These are phyloP conservation scores for Telmatochromis sp. DNA, from an alignment of 2,113 vertebrate genomes.

Conservation along the genomic window DNA sequence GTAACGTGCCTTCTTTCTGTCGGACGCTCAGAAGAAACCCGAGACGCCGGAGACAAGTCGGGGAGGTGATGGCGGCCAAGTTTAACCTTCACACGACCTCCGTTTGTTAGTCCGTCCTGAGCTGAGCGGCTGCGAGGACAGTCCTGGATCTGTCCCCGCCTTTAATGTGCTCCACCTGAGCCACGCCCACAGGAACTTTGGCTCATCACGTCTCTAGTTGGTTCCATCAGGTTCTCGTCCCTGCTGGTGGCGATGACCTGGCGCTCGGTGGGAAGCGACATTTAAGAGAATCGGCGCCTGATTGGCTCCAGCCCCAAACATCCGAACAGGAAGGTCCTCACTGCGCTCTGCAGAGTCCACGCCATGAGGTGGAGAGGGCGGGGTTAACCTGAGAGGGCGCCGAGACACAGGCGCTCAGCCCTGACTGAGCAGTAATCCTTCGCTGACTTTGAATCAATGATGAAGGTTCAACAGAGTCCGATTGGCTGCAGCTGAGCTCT, in stretches of 20 bases:
- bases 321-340: neutral
- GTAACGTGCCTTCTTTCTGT: constrained; percentile 34
- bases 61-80: neutral
- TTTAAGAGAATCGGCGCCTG: neutral
- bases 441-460: neutral
- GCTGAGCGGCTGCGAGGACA: neutral
- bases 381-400: neutral
- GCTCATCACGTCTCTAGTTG: rapidly evolving
- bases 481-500: neutral
- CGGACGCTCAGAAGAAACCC: neutral
- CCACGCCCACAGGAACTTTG: neutral
- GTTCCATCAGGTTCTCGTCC: neutral
- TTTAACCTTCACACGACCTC: neutral
- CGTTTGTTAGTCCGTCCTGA: neutral
- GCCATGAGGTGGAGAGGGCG: neutral
- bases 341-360: neutral
- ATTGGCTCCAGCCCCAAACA: neutral
- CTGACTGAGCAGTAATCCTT: neutral
- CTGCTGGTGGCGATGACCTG: neutral
- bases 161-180: neutral
- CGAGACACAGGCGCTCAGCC: neutral
- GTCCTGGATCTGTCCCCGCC: neutral
- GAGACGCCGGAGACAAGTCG: neutral
- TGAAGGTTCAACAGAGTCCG: neutral
- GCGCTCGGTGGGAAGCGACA: neutral